These are phyloP conservation scores for rat (Rattus norvegicus) DNA, from an alignment of 2,113 vertebrate species.

Conservation along the genomic window DNA sequence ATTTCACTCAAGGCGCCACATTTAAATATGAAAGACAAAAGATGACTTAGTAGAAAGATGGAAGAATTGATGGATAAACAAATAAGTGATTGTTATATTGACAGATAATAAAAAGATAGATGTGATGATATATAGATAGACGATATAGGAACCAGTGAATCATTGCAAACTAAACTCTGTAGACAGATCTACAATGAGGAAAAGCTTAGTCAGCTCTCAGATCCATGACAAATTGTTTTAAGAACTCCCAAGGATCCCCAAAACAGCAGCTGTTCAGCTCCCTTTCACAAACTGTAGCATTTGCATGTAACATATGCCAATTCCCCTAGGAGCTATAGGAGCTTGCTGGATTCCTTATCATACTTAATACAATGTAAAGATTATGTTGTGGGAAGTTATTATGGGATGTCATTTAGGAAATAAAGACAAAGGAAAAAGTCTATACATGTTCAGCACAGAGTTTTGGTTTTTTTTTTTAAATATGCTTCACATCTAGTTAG, in stretches of 20 bases:
- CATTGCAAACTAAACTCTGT: not conserved
- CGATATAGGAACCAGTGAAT: not conserved
- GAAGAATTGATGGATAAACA: not conserved
- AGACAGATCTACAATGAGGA: not conserved
- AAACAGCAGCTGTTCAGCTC: not conserved
- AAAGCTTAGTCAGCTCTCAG: not conserved
- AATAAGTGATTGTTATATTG: not conserved
- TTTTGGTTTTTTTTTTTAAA: no score
- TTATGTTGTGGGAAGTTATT: not conserved
- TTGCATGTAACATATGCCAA: not conserved
- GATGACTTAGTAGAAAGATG: not conserved
- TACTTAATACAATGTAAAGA: not conserved
- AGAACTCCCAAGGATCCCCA: not conserved
- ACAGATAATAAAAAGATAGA: not conserved
- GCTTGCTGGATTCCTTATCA: not conserved
- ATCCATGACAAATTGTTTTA: not conserved
- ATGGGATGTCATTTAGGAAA: not conserved
- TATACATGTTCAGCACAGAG: not conserved
- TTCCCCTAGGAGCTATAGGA: not conserved
- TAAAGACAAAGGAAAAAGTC: not conserved
- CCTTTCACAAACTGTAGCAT: not conserved
- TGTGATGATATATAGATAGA: not conserved
- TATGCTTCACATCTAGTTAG: not conserved
- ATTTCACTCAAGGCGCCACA: not conserved
- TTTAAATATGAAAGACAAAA: not conserved